Evolutionary conservation across 2,797 vertebrate species (phyloP).

Genomic region (Macropodus opercularis): DNA sequence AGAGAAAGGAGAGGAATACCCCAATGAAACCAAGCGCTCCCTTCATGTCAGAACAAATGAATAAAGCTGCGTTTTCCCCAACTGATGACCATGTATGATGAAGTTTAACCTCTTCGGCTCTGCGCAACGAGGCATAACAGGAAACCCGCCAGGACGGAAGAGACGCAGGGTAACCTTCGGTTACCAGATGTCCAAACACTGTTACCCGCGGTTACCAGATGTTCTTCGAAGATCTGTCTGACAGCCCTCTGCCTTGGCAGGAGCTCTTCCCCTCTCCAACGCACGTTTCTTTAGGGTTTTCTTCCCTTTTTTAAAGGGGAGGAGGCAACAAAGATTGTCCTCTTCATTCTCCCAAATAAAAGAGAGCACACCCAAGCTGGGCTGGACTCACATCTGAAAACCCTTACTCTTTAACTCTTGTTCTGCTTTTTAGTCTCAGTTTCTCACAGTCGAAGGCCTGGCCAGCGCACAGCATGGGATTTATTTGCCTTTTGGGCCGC

Average conservation of each 20-base stretch:
- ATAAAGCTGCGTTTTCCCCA: slow-evolving; percentile 64
- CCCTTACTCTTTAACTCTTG: slow-evolving; percentile 81
- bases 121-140: slow-evolving; percentile 80
- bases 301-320: slow-evolving; percentile 79
- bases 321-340: slow-evolving; percentile 78
- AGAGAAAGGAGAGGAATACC: slow-evolving; percentile 79
- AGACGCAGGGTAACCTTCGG: slow-evolving; percentile 71
- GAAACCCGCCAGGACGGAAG: slow-evolving; percentile 77
- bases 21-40: slow-evolving; percentile 77
- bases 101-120: slow-evolving; percentile 66
- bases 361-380: slow-evolving; percentile 82
- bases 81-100: slow-evolving; percentile 65
- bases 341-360: slow-evolving; percentile 81
- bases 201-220: slow-evolving; percentile 81
- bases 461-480: slow-evolving; percentile 82
- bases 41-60: slow-evolving; percentile 83
- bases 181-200: slow-evolving; percentile 81
- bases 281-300: slow-evolving; percentile 68
- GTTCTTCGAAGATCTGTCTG: slow-evolving; percentile 77
- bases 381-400: slow-evolving; percentile 85
- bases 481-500: slow-evolving; percentile 83
- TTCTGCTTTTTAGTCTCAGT: slow-evolving; percentile 81
- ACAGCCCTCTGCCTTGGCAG: slow-evolving; percentile 74
- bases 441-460: slow-evolving; percentile 83
- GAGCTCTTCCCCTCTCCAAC: slow-evolving; percentile 69